Base-by-base conservation (phyloP, 2,113 vertebrate genomes). In the Chitala chitala region DNA sequence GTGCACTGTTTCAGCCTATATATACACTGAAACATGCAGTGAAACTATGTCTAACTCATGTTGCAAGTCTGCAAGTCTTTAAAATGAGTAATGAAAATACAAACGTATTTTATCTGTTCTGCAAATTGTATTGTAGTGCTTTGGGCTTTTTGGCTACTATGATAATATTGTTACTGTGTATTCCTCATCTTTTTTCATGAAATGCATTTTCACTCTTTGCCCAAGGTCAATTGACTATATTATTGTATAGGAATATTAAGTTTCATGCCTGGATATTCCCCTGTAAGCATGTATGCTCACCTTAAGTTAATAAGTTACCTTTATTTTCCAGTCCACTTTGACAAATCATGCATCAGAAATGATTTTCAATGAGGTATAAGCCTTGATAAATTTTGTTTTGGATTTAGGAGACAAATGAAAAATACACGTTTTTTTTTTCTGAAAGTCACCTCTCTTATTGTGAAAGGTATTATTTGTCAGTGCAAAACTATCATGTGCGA, bases 381-480 rank as follows among this genome's bases (percentile, higher is more conserved):
- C n/a, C n/a, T n/a, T n/a, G 48, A 20, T 20, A 51, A 42, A 48
- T 68, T 68, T 42, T 46, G 22, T 66, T 44, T 15, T 26, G 22
- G 22, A 15, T 46, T 68, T 29, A 46, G 42, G 2, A 48, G 40
- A 68, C 64, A 66, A 42, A 68, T 46, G 12, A 44, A 24, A 44
- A 38, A 44, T 7, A 1, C 4, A 13, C 12, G n/a, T n/a, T n/a
- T n/a, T 51, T 48, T 63, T 38, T 38, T 44, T 44, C 33, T 31
- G 40, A 44, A 46, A 68, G 64, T 48, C 64, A 68, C 64, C 13
- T 26, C 64, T 17, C 40, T 42, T 48, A 22, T 48, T 29, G n/a
- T 68, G 64, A 36, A 68, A 48, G 42, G 40, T 68, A 24, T 68
- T 17, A 68, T 68, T 48, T 68, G 64, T 68, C 64, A 68, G 64